Evolutionary conservation across 2,888 invertebrate genomes (phyloP).

Genomic region (Drosophila stalkeri): DNA sequence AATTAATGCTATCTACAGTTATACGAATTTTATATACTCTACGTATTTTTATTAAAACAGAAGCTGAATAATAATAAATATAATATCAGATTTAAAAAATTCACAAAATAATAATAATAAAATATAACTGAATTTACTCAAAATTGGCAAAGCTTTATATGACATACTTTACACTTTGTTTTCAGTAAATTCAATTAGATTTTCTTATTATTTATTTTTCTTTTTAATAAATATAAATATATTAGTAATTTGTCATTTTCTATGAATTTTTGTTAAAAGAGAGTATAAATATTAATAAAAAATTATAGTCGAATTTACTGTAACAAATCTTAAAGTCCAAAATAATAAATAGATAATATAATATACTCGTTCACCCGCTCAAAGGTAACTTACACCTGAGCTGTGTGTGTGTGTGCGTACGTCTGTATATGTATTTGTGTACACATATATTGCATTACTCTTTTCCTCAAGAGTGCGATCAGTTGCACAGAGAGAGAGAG

Average conservation of each 20-base stretch:
- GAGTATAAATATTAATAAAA: too few species aligned
- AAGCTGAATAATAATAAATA: too few species aligned
- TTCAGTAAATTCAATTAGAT: too few species aligned
- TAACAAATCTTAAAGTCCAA: neutral
- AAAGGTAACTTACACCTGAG: slow-evolving; percentile 66
- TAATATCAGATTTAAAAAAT: neutral
- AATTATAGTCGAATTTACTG: too few species aligned
- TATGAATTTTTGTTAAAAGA: too few species aligned
- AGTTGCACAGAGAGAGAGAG: slow-evolving; percentile 4
- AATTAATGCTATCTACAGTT: neutral
- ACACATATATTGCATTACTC: slow-evolving; percentile 42
- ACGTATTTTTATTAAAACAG: too few species aligned
- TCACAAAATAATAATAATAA: neutral
- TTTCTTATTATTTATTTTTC: too few species aligned
- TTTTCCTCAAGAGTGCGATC: slow-evolving; percentile 50
- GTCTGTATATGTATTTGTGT: slow-evolving; percentile 11
- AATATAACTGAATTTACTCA: neutral
- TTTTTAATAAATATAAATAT: too few species aligned
- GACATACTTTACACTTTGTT: too few species aligned
- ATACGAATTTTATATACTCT: slow-evolving; percentile 17
- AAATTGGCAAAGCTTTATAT: neutral
- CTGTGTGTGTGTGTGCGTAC: slow-evolving; percentile 21
- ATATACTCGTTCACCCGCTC: neutral
- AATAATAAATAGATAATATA: neutral
- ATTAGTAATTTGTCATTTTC: too few species aligned